These are phyloP conservation scores for Camponotus vicinus DNA, from an alignment of 1,140 invertebrate species.

Conservation along the genomic window DNA sequence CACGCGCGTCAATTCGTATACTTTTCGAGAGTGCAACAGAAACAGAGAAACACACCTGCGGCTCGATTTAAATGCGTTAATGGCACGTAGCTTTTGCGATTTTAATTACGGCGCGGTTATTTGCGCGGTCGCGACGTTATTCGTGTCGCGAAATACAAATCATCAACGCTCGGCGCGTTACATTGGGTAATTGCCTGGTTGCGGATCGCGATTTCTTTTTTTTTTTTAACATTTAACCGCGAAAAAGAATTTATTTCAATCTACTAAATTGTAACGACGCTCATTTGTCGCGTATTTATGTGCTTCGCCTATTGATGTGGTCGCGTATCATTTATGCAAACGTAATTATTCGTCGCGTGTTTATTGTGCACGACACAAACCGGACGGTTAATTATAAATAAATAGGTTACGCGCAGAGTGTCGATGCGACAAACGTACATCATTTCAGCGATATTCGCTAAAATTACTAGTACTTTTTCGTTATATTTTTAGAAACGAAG, in stretches of 20 bases:
- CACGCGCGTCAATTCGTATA: not conserved
- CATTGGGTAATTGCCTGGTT: slow-evolving; percentile 15
- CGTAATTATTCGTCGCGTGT: not conserved
- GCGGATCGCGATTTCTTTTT: not conserved
- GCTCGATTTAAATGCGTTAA: slow-evolving; percentile 55
- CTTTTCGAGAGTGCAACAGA: not conserved
- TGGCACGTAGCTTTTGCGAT: slow-evolving; percentile 26
- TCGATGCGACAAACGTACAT: not conserved
- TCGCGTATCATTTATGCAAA: not conserved
- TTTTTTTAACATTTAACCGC: not conserved
- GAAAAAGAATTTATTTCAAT: slow-evolving; percentile 4
- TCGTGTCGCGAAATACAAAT: slow-evolving; percentile 31
- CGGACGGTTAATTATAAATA: not conserved
- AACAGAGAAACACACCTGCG: slow-evolving; percentile 11
- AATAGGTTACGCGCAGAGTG: not conserved
- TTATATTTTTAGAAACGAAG: not conserved
- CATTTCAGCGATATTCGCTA: not conserved
- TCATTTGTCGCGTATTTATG: not conserved
- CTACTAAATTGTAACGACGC: not conserved
- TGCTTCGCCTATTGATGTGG: not conserved
- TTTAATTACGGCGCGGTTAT: slow-evolving; percentile 57
- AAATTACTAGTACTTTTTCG: not conserved
- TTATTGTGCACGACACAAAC: not conserved
- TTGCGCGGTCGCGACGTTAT: slow-evolving; percentile 29
- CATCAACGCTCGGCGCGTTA: slow-evolving; percentile 4